phyloP scores from a whole-genome alignment of 2,797 vertebrate species.

The Amniataba percoides region DNA sequence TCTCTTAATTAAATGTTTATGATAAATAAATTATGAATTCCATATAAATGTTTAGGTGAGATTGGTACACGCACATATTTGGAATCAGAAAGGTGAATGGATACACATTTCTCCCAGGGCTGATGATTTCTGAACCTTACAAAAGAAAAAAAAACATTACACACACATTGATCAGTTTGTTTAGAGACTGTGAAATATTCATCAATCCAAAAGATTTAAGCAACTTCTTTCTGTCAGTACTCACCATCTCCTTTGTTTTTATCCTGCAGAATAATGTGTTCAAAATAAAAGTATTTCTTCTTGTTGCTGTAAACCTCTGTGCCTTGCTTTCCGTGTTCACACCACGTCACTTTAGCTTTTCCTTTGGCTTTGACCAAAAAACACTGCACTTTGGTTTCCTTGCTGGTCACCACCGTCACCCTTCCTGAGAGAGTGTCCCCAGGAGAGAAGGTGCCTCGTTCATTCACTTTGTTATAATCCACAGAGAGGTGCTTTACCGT shows the following conservation, averaged over 20 bases:
- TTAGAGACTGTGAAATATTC: background rate
- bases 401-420: conserved; percentile 72
- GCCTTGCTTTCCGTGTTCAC: conserved; percentile 48
- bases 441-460: conserved; percentile 71
- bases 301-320: conserved; percentile 57
- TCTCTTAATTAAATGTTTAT: background rate
- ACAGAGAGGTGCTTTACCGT: conserved; percentile 74
- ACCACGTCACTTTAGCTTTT: conserved; percentile 76
- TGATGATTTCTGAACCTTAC: conserved; percentile 79
- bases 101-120: conserved; percentile 73
- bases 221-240: conserved; percentile 29
- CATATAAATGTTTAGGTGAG: background rate
- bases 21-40: background rate
- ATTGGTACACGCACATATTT: conserved; percentile 58
- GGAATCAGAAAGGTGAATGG: conserved; percentile 82
- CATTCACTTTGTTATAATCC: conserved; percentile 73
- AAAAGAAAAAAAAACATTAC: conserved; percentile 19
- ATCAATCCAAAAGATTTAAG: background rate
- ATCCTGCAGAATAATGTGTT: conserved; percentile 81
- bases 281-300: conserved; percentile 80
- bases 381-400: conserved; percentile 77
- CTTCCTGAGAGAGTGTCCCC: conserved; percentile 78
- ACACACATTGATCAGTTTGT: background rate
- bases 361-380: conserved; percentile 79
- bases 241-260: conserved; percentile 82